These are phyloP conservation scores for Homalodisca vitripennis DNA, from an alignment of 1,140 invertebrate genomes.

Conservation along the genomic window DNA sequence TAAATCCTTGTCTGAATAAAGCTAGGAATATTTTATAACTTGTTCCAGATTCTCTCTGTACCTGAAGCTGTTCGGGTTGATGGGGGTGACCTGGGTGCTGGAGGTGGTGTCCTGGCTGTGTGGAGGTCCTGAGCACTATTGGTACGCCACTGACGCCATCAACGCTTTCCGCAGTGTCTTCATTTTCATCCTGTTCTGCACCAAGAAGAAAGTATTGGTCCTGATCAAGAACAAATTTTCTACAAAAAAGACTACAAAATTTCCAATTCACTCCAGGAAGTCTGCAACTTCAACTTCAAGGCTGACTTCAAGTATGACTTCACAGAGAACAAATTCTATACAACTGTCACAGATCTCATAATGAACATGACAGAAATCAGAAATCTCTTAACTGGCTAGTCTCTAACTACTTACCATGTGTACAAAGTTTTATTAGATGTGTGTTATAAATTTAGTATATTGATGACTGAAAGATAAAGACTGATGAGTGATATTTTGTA, in stretches of 20 bases:
- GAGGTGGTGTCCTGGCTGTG: slow-evolving; percentile 48
- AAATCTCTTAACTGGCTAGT: no score
- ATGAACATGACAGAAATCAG: no score
- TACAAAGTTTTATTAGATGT: not conserved
- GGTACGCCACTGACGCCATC: slow-evolving; percentile 47
- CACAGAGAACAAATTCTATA: slow-evolving; percentile 5
- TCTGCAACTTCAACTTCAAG: not conserved
- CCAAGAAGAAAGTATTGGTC: not conserved
- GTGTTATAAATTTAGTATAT: no score
- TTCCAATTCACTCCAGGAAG: not conserved
- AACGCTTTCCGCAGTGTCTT: slow-evolving; percentile 49
- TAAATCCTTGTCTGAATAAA: no score
- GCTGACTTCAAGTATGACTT: slow-evolving; percentile 4
- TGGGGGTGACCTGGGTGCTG: slow-evolving; percentile 50
- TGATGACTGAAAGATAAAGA: no score
- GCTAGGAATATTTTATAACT: no score
- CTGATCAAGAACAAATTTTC: not conserved
- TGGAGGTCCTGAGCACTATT: slow-evolving; percentile 41
- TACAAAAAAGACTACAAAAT: not conserved
- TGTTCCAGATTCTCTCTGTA: slow-evolving; percentile 47
- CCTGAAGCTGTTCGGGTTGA: slow-evolving; percentile 49
- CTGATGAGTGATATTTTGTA: no score
- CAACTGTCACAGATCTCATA: slow-evolving; percentile 1
- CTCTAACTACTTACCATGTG: no score
- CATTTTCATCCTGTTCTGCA: slow-evolving; percentile 49